Base-by-base conservation (phyloP, 2,888 invertebrate genomes). In the Cephus sareptanus region DNA sequence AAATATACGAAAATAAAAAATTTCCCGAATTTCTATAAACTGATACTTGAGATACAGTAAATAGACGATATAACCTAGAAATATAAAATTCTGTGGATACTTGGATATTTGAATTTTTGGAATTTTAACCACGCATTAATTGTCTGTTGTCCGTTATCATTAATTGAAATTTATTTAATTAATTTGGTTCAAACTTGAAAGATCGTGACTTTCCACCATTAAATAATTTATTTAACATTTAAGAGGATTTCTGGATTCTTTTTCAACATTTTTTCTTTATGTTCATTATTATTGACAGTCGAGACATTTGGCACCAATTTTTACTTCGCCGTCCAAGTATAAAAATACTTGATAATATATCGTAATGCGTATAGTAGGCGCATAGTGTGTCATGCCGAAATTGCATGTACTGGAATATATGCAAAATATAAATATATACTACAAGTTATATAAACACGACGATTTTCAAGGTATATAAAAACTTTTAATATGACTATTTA, bases 401-500 rank as follows among this genome's bases (percentile, higher is more conserved):
- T 56, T 56, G 23, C 56, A 56, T 23, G 56, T 1, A 23, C 2
- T 23, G 56, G 9, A 23, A 56, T 56, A 56, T 23, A 23, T 56
- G 56, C 2, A 23, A 56, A 9, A 56, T 23, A 23, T 56, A 56
- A 23, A 71, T 34, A 11, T 3, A 30, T 30, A 30, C 1, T 71
- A 71, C 4, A 30, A 15, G 3, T 71, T 30, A 23, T 71, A 30
- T 30, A 15, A 30, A 71, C 11, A 33, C 23, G 11, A 9, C 30
- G 3, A 73, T 15, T 69, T 69, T 69, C 13, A 69, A n/a, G 30
- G n/a, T 11, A 69, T 11, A 74, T 34, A n/a, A 30, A 34, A n/a
- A 71, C 23, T 71, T 71, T 35, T 56, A 75, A 23, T 30, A 75
- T 69, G 30, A 71, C 31, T 69, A 77, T 77, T 77, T 68, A 73